Conservation (phyloP, 2,113 vertebrate genomes). For the Platysteira castanea region DNA sequence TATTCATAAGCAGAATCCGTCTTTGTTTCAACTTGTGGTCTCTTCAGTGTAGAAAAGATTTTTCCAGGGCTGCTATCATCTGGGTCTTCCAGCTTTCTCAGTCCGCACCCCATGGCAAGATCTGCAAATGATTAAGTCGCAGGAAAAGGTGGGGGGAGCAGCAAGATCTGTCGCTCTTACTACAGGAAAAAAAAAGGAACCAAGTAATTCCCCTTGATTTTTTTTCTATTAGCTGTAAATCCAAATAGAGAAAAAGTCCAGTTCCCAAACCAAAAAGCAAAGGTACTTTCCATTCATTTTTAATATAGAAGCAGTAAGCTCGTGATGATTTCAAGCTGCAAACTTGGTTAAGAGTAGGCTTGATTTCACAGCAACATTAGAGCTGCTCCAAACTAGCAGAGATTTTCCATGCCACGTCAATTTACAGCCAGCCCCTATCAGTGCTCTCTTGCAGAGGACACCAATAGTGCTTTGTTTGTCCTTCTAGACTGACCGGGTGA, state of each 20-base stretch:
- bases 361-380: slow-evolving; percentile 36
- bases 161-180: slow-evolving; percentile 43
- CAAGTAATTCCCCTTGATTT: slow-evolving; percentile 31
- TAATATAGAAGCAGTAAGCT: not conserved
- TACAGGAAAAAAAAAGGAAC: not conserved
- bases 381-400: slow-evolving; percentile 69
- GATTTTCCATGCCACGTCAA: slow-evolving; percentile 85
- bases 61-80: slow-evolving; percentile 97
- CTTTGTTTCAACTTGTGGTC: slow-evolving; percentile 94
- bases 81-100: slow-evolving; percentile 92
- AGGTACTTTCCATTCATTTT: slow-evolving; percentile 67
- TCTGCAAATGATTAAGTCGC: slow-evolving; percentile 62
- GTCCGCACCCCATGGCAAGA: slow-evolving; percentile 92
- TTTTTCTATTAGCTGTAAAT: slow-evolving; percentile 43
- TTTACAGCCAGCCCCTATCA: slow-evolving; percentile 78
- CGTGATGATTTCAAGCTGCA: slow-evolving; percentile 1
- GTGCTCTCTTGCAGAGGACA: slow-evolving; percentile 71
- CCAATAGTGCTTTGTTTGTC: slow-evolving; percentile 77
- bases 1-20: slow-evolving; percentile 90
- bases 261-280: not conserved
- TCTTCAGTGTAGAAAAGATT: slow-evolving; percentile 95
- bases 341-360: slow-evolving; percentile 16
- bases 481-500: slow-evolving; percentile 55
- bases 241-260: not conserved
- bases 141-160: slow-evolving; percentile 42